A percentile compares a stretch with the other conserved stretches of the same genome.
Evolutionary conservation across 2,888 invertebrate species (phyloP).

Genomic region (Drepanosiphum platanoidis): DNA sequence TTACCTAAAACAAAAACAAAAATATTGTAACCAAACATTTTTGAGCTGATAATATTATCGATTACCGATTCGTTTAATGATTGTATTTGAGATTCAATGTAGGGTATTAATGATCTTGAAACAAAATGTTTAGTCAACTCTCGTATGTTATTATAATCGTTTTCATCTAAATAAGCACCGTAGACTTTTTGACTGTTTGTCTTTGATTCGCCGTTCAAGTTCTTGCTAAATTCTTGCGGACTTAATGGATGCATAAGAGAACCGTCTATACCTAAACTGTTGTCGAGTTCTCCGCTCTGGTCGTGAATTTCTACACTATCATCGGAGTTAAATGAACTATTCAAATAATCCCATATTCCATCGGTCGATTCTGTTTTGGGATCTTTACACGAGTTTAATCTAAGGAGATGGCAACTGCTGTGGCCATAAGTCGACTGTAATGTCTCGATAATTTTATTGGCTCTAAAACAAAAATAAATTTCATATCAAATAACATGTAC

Average conservation of each 20-base stretch:
- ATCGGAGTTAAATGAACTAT: conserved; percentile 65
- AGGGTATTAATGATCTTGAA: conserved; percentile 85
- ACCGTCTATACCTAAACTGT: conserved; percentile 68
- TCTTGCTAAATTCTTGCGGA: conserved; percentile 67
- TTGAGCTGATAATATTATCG: conserved; percentile 63
- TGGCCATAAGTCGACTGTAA: conserved; percentile 89
- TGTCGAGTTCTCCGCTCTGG: conserved; percentile 71
- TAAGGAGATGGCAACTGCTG: conserved; percentile 86
- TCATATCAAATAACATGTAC: background rate
- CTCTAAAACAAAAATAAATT: conserved; percentile 72
- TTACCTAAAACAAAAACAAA: conserved; percentile 70
- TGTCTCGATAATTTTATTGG: conserved; percentile 82
- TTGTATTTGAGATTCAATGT: conserved; percentile 88
- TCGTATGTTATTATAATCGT: conserved; percentile 63
- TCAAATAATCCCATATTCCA: conserved; percentile 38
- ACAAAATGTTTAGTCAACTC: conserved; percentile 73
- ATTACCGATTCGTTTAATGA: conserved; percentile 80
- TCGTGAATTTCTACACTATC: conserved; percentile 71
- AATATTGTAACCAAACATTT: background rate
- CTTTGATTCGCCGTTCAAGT: conserved; percentile 61
- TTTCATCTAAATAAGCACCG: conserved; percentile 65
- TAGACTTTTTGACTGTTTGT: conserved; percentile 71
- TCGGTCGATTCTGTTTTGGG: conserved; percentile 64
- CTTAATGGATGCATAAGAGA: conserved; percentile 78
- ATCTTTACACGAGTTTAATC: conserved; percentile 81